Percentiles rank a stretch among this genome's conserved stretches.
phyloP scores from a whole-genome alignment of 1,140 invertebrate genomes.

The Nixonia krombeini region DNA sequence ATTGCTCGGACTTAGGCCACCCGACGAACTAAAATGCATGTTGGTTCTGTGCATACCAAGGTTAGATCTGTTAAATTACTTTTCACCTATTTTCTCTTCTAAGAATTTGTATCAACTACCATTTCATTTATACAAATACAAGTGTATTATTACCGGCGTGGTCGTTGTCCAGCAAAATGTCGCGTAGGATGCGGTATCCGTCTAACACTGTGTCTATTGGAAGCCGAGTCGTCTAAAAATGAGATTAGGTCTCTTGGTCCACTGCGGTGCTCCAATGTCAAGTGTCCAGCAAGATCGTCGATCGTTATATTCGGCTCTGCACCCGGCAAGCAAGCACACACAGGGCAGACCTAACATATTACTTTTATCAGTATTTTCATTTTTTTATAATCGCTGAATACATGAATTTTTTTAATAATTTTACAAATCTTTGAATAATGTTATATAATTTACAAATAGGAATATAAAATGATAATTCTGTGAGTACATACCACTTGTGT shows the following conservation, averaged over 20 bases:
- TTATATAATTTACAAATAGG: too few species aligned
- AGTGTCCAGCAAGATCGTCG: slow-evolving; percentile 97
- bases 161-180: slow-evolving; percentile 81
- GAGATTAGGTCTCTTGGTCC: slow-evolving; percentile 89
- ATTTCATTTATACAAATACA: too few species aligned
- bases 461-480: too few species aligned
- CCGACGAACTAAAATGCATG: slow-evolving; percentile 91
- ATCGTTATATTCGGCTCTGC: slow-evolving; percentile 98
- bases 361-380: slow-evolving; percentile 14
- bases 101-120: too few species aligned
- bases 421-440: too few species aligned
- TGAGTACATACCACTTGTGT: slow-evolving; percentile 88
- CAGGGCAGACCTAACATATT: slow-evolving; percentile 85
- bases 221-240: slow-evolving; percentile 89
- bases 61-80: too few species aligned
- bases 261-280: slow-evolving; percentile 93
- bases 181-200: slow-evolving; percentile 87
- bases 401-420: too few species aligned
- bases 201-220: slow-evolving; percentile 85
- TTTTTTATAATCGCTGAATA: too few species aligned
- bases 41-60: slow-evolving; percentile 70
- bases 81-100: too few species aligned
- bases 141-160: slow-evolving; percentile 75
- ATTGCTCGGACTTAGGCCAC: slow-evolving; percentile 87
- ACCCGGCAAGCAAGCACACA: slow-evolving; percentile 95